Evolutionary conservation across 2,797 vertebrate species (phyloP), one percentile per base, ranked within the genome.

Genomic region (Cirrhinus molitorella): DNA sequence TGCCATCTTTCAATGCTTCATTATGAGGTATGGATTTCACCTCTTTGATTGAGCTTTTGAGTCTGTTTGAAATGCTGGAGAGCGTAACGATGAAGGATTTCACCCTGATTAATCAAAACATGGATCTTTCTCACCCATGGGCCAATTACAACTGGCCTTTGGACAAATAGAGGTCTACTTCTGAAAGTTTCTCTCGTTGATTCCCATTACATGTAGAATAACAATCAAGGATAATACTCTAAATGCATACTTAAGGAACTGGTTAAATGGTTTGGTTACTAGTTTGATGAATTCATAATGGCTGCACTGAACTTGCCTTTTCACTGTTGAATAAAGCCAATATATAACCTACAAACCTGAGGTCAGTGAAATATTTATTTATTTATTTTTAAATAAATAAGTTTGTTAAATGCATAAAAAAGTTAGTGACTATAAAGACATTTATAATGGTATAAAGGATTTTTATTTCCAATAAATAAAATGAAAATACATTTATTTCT

Each of bases 1-100:
- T 91, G 91, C 88, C 90, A 88, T 91, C 89, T 92, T 92, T 90
- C 66, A 85, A 89, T 88, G 85, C 76, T 85, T 88, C 89, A 83
- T 91, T 91, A 92, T 92, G 90, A 92, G 86, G 88, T 92, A 93
- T 93, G 89, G 90, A 91, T 88, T 78, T 71, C 72, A 72, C 66
- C 40, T 51, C 49, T 17, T 37, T 51, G 73, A 76, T 72, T 75
- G 73, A 73, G 80, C 81, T 83, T 80, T 85, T 74, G 51, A 82
- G 51, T 61, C 53, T 40, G 31, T 28, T 34, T 40, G 45, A 79
- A 86, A 79, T 66, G 85, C 28, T 67, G 19, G 45, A 80, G 70
- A 85, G 53, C 37, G 59, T 68, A 70, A 79, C 17, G 17, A 78
- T 61, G 51, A 87, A 83, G 53, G 34, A 75, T 83, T 80, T 77